Evolutionary conservation across 1,140 invertebrate genomes (phyloP), one percentile per base, ranked within the genome.

Genomic region (Eulimnadia texana): DNA sequence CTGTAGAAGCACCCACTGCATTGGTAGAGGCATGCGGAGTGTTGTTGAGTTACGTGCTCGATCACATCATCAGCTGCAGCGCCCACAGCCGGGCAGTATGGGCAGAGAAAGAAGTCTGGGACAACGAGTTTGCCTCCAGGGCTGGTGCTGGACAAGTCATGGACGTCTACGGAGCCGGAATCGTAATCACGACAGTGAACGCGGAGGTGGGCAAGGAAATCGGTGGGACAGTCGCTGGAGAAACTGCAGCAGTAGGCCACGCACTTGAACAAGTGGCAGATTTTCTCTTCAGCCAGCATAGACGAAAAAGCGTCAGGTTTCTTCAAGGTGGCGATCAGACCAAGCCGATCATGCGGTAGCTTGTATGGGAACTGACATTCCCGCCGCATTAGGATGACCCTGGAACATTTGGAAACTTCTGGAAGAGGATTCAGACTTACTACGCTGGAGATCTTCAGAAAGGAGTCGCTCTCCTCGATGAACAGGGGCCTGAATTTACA

Each of bases 1-100:
- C 81, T 68, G 66, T 81, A 82, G 49, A 82, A 78, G 62, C 81
- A 83, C 54, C 80, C 77, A 25, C 67, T 71, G 61, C 81, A 83
- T 47, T 79, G 76, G 64, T 70, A 82, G 24, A 72, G 68, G 64
- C 79, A 78, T 42, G 73, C 72, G 0, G 70, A 71, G 65, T 82
- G 80, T 53, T 76, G 73, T 3, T 70, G 69, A 13, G 71, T 65
- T 2, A 77, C 60, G 63, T 80, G 77, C 3, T 63, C 28, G 2
- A 72, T 33, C 65, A 70, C 57, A 56, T 71, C 33, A 52, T 64
- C 0, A 53, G 61, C 25, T 63, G 62, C 3, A 64, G 64, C 50
- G 20, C 3, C 50, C 58, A 68, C 52, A 56, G 66, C 60, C 47
- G 69, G 66, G 62, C 77, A 77, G 65, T 78, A 76, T 1, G 72